Base-by-base conservation (phyloP, 2,113 vertebrate species). In the Formicarius rufipectus region DNA sequence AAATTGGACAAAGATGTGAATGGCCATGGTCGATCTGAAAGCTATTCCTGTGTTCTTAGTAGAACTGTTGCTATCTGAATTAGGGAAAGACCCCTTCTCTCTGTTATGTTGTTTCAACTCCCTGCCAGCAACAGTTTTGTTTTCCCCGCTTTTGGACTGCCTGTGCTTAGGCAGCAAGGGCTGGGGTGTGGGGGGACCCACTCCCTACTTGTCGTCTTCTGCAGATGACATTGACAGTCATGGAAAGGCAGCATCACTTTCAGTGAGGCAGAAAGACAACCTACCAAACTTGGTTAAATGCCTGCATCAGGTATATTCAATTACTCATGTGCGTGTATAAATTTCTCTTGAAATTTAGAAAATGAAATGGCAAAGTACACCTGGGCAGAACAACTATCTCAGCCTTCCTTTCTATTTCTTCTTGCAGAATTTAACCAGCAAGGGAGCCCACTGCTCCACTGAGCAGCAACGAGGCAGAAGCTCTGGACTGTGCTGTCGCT, bases 1-100 rank as follows among this genome's bases (percentile, higher is more conserved):
- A 91, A 87, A 95, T 89, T 91, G 74, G 71, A 93, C 77, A 83
- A 94, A 97, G 77, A 94, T 92, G 81, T 95, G 93, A 82, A 87
- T 53, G 53, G 35, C 58, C 40, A 2, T 50, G 37, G 74, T 87
- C 73, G 91, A 87, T 92, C 80, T 95, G 93, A 94, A 95, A 95
- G 37, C 53, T 69, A 71, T 94, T 83, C 59, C 67, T 87, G 28
- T 64, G 49, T 76, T 95, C 89, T 85, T 53, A 58, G 39, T 28
- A 94, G 47, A 87, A 62, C 53, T 63, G 68, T 18, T 87, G 77
- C 66, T 76, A 72, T 35, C 76, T 89, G 53, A 94, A 79, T 42
- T 69, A 77, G 24, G 53, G 42, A 80, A 89, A 83, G 33, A 81
- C 4, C 7, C 4, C 1, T 21, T 67, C 60, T 77, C 68, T 59